phyloP scores from a whole-genome alignment of 2,113 vertebrate species.

The Pagrus major region DNA sequence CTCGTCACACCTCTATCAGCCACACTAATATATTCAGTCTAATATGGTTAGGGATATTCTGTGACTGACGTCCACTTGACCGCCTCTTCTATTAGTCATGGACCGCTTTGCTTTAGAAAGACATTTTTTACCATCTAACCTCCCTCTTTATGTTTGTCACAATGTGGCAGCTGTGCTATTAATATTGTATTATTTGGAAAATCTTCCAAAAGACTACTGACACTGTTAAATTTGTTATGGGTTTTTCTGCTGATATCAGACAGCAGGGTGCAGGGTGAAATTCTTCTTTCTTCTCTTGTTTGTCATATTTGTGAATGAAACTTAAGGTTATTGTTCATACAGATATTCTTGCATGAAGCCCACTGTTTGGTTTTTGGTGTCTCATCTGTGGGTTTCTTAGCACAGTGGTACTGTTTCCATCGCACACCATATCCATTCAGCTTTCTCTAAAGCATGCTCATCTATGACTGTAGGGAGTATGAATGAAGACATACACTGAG shows the following conservation, averaged over 20 bases:
- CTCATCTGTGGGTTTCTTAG: background rate
- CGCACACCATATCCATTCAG: background rate
- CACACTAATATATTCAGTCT: no score
- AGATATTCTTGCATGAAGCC: background rate
- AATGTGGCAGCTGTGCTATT: background rate
- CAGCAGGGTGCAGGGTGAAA: background rate
- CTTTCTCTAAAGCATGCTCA: background rate
- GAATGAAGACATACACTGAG: background rate
- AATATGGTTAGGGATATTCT: no score
- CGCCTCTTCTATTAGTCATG: background rate
- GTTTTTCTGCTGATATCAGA: background rate
- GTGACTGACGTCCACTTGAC: background rate
- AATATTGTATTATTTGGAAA: background rate
- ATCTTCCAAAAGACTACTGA: background rate
- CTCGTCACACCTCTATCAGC: no score
- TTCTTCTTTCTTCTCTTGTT: background rate
- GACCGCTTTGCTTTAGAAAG: background rate
- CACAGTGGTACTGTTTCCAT: background rate
- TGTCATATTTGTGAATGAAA: background rate
- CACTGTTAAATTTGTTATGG: background rate
- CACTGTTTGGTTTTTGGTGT: background rate
- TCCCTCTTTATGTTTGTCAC: background rate
- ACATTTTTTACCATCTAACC: background rate
- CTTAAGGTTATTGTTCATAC: background rate
- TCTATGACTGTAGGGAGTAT: no score